Evolutionary conservation across 2,797 vertebrate genomes (phyloP), one percentile per base, ranked within the genome.

Genomic region (Tragelaphus oryx): DNA sequence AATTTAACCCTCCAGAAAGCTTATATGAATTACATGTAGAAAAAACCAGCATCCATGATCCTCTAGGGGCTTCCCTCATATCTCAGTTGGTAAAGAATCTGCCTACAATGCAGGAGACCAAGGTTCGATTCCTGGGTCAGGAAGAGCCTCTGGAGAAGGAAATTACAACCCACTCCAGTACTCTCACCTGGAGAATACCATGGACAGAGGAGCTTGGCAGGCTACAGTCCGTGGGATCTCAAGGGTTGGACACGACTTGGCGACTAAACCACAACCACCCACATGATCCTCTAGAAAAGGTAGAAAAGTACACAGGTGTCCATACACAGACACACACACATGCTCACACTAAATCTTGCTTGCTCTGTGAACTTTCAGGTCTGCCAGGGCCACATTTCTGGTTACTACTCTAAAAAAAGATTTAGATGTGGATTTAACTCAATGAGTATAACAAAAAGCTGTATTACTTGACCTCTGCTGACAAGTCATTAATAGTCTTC

Each of bases 341-440:
- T 30, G 74, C 20, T 28, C 7, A 28, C 1, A 26, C 6, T 55
- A 30, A 12, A n/a, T 85, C 5, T 17, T 55, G 11, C 37, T 9
- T 62, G 30, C 55, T 62, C 93, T 92, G 30, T 44, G 84, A 55
- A 93, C 14, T 76, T 94, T 59, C 91, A 24, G 2, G 65, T 48
- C 22, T 17, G 8, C n/a, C 13, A 37, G 10, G 16, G 30, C 59
- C 50, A 79, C 26, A 33, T 54, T 97, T 81, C 89, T 96, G 62
- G 65, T 96, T 97, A 74, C 30, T 75, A 46, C 8, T 81, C 10
- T 57, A 95, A 87, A 92, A 68, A 94, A 95, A 97, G n/a, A 75
- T 54, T 76, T 22, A 60, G 68, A 83, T 81, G 54, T 87, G 10
- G 13, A 65, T 83, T n/a, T 79, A 81, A 94, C 46, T 85, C 55